phyloP scores from a whole-genome alignment of 2,888 invertebrate species.

The Dasysyrphus albostriatus region DNA sequence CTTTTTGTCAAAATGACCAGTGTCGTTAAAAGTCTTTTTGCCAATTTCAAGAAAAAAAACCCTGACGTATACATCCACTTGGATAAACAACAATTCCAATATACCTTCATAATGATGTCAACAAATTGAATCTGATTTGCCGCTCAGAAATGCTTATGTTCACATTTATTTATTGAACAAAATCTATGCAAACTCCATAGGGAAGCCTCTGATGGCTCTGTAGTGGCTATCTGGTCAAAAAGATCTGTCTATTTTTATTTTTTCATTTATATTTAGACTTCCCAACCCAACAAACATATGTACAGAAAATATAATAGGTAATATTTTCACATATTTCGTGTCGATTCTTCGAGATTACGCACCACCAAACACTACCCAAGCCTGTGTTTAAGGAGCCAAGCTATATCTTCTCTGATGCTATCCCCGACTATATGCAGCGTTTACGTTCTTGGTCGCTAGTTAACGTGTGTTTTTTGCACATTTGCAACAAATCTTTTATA shows the following conservation, averaged over 20 bases:
- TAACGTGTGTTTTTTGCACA: slow-evolving; percentile 69
- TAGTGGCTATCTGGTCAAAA: background rate
- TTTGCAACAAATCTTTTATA: slow-evolving; percentile 73
- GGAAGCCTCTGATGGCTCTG: slow-evolving; percentile 1
- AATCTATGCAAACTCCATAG: slow-evolving; percentile 31
- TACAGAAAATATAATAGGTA: slow-evolving; percentile 57
- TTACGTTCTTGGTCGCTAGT: slow-evolving; percentile 51
- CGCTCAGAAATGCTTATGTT: slow-evolving; percentile 29
- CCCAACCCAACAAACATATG: slow-evolving; percentile 6
- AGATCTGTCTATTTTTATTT: slow-evolving; percentile 13
- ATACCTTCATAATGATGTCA: slow-evolving; percentile 26
- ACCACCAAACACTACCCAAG: slow-evolving; percentile 20
- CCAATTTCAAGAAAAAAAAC: background rate
- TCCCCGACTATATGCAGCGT: background rate
- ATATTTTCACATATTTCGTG: slow-evolving; percentile 73
- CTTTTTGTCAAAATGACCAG: no score
- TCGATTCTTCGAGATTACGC: slow-evolving; percentile 68
- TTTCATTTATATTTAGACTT: slow-evolving; percentile 31
- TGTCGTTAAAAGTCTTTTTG: no score
- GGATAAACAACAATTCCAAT: background rate
- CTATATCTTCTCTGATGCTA: background rate
- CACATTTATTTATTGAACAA: slow-evolving; percentile 48
- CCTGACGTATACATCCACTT: background rate
- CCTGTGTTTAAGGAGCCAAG: slow-evolving; percentile 26
- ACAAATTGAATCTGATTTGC: slow-evolving; percentile 48